Evolutionary conservation across 2,797 vertebrate species (phyloP), one percentile per base, ranked within the genome.

Genomic region (Sarcoramphus papa): DNA sequence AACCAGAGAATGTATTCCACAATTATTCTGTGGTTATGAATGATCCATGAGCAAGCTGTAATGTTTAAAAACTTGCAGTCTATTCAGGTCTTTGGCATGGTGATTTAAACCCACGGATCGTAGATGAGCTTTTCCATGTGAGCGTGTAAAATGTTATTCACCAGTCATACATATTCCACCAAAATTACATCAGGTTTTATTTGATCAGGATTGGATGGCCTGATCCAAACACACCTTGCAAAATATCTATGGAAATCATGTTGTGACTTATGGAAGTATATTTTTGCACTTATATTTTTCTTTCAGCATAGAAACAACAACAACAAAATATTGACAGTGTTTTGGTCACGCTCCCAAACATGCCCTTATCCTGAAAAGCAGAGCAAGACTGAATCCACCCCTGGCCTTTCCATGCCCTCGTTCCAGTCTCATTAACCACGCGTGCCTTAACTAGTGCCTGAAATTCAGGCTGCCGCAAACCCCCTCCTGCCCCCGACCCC

Each of bases 21-120:
- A 43, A 5, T 23, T 14, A 2, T 12, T 43, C 54, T 28, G 51
- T 43, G 56, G 19, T n/a, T 24, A 40, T 3, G 30, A 63, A 3
- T 9, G 33, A 60, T 8, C 23, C 14, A 4, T 4, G 28, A 59
- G 48, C 56, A 59, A 35, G 37, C 21, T 56, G 75, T 1, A 20
- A 9, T 5, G 41, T 18, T 4, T 40, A 41, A 25, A 56, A 37
- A 3, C 12, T 22, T 19, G 4, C 72, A 18, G 41, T 6, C 28
- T 56, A 3, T 35, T 53, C 37, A 5, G 19, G 24, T 21, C 41
- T 22, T 60, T 30, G 59, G 8, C 22, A 24, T 4, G 24, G 57
- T 2, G 18, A 16, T 27, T 45, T 12, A 35, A 51, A 14, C 13
- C 50, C 37, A 1, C 0, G 14, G 57, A 3, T 1, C 23, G 21